Base-by-base conservation (phyloP, 2,888 invertebrate genomes). In the Thereva nobilitata region DNA sequence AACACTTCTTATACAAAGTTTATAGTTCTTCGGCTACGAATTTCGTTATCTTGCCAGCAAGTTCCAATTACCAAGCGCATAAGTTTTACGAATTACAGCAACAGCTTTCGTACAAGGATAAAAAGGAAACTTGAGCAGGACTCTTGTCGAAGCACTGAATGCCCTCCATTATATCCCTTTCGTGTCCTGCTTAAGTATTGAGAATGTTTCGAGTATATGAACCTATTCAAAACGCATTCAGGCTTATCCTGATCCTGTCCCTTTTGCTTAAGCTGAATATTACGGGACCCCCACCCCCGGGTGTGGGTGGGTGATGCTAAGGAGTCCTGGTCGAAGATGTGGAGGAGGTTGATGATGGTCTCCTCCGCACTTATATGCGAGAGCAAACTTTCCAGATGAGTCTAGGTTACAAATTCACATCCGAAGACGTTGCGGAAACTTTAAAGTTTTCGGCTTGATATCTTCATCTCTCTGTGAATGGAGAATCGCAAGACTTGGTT, bases 221-320 rank as follows among this genome's bases (percentile, higher is more conserved):
- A 64, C 56, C 54, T 50, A 42, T 54, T 67, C 42, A 37, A 56
- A 64, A 64, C 64, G 63, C 67, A 67, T 67, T 67, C 50, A 64
- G 37, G 42, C 44, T 59, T 54, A 59, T 67, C 67, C 61, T 23
- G 23, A 23, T 23, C 23, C 23, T 23, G 23, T 23, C 23, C 23
- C 23, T 23, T 23, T 54, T 40, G 52, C 57, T 56, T n/a, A 23
- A 10, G 12, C 37, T 45, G 38, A 53, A 54, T 23, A 54, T 49
- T 52, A 50, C 53, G 44, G n/a, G 64, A 53, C 37, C 53, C 40
- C 47, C 12, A 38, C 53, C 41, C 44, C 42, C 53, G 49, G 49
- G 64, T 67, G 57, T 53, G 55, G 57, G 53, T 64, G 64, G 47
- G 53, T 57, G 64, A 53, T 67, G 67, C 64, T 57, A 64, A 67